Conservation (phyloP, 2,888 invertebrate genomes). For the Microctonus hyperodae region DNA sequence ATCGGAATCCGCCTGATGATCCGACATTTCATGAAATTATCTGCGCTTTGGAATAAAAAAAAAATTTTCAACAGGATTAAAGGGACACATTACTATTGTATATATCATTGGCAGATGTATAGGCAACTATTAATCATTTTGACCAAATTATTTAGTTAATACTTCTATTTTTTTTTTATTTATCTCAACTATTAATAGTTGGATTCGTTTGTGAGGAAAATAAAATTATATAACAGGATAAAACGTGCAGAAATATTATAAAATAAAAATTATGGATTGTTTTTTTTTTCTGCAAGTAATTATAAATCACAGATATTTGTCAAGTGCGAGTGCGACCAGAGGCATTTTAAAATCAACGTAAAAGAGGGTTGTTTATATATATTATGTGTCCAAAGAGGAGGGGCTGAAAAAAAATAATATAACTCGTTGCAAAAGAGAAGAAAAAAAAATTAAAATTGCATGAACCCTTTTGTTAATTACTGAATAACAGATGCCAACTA, state of each 20-base stretch:
- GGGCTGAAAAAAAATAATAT: slow-evolving; percentile 23
- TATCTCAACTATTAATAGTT: no score
- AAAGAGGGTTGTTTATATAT: slow-evolving; percentile 17
- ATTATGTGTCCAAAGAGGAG: slow-evolving; percentile 18
- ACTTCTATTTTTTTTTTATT: no score
- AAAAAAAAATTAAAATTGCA: slow-evolving; percentile 26
- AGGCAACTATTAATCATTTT: slow-evolving; percentile 15
- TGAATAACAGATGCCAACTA: slow-evolving; percentile 56
- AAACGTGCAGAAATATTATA: not conserved
- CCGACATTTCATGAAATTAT: slow-evolving; percentile 32
- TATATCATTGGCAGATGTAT: slow-evolving; percentile 23
- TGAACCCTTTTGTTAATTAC: slow-evolving; percentile 62
- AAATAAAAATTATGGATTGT: not conserved
- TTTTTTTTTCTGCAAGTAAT: slow-evolving; percentile 14
- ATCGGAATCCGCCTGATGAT: slow-evolving; percentile 33
- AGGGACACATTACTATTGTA: slow-evolving; percentile 4
- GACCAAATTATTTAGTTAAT: not conserved
- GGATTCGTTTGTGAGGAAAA: not conserved
- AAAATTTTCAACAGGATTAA: slow-evolving; percentile 28
- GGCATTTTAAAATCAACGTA: slow-evolving; percentile 38
- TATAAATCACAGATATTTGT: slow-evolving; percentile 58
- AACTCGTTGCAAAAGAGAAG: slow-evolving; percentile 38
- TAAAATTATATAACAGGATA: not conserved
- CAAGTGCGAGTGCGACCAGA: slow-evolving; percentile 47
- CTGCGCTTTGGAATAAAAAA: slow-evolving; percentile 31